These are phyloP conservation scores for Pipa parva DNA, from an alignment of 2,113 vertebrate genomes.

Conservation along the genomic window DNA sequence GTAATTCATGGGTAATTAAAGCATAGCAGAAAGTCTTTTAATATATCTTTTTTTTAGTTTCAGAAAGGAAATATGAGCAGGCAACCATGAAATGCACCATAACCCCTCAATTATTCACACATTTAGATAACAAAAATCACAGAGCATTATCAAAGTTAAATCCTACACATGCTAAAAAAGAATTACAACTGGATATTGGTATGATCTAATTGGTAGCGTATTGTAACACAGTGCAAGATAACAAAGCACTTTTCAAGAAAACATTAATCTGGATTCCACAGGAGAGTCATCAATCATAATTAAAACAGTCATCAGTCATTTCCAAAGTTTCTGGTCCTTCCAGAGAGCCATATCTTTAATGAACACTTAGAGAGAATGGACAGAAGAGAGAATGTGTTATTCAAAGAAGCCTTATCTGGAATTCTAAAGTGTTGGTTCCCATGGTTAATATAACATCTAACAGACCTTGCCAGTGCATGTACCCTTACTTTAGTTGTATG, in stretches of 20 bases:
- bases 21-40: conserved; percentile 49
- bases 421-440: neutral
- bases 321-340: conserved; percentile 45
- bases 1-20: conserved; percentile 63
- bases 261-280: conserved; percentile 55
- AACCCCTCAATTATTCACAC: conserved; percentile 68
- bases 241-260: conserved; percentile 48
- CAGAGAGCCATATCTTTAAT: conserved; percentile 44
- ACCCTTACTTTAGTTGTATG: neutral
- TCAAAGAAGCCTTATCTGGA: neutral
- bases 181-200: conserved; percentile 57
- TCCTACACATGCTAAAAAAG: conserved; percentile 44
- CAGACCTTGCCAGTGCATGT: no score
- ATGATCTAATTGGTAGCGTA: conserved; percentile 61
- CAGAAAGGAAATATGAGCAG: conserved; percentile 62
- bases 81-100: conserved; percentile 53
- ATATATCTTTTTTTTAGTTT: conserved; percentile 52
- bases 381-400: neutral
- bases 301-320: conserved; percentile 52
- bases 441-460: neutral
- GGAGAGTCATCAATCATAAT: conserved; percentile 55
- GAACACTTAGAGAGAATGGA: conserved; percentile 39
- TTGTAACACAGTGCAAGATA: conserved; percentile 47
- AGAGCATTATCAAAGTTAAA: conserved; percentile 49
- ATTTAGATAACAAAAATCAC: conserved; percentile 61